These are phyloP conservation scores for Lathamus discolor DNA, from an alignment of 2,113 vertebrate genomes.

Conservation along the genomic window DNA sequence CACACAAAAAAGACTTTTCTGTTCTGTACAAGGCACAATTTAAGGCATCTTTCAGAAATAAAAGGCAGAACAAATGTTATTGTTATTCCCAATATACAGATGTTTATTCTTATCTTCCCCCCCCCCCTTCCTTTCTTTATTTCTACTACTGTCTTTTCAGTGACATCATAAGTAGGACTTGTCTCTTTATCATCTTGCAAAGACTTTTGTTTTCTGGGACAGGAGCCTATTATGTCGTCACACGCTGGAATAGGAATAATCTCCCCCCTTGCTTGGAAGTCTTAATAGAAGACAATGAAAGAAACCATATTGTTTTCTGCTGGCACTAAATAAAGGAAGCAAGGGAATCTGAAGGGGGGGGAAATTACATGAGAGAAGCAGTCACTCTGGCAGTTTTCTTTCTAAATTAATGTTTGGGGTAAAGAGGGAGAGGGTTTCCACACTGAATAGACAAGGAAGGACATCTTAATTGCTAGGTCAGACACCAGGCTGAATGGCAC, in stretches of 20 bases:
- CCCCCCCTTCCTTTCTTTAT: slow-evolving; percentile 48
- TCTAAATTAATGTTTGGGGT: slow-evolving; percentile 50
- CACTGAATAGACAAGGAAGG: slow-evolving; percentile 25
- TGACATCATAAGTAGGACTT: slow-evolving; percentile 79
- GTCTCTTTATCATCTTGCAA: slow-evolving; percentile 62
- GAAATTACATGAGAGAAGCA: slow-evolving; percentile 5
- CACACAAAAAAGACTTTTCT: not conserved
- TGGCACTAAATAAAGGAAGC: slow-evolving; percentile 63
- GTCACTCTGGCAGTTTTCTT: slow-evolving; percentile 37
- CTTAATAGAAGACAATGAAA: slow-evolving; percentile 62
- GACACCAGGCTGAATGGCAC: not conserved
- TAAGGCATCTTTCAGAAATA: slow-evolving; percentile 39
- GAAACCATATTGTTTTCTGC: slow-evolving; percentile 40
- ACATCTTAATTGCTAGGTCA: slow-evolving; percentile 54
- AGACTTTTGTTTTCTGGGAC: slow-evolving; percentile 79
- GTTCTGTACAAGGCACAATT: slow-evolving; percentile 57
- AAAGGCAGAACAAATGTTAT: slow-evolving; percentile 54
- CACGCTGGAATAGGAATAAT: slow-evolving; percentile 63
- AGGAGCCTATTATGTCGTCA: slow-evolving; percentile 82
- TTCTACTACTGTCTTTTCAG: slow-evolving; percentile 65
- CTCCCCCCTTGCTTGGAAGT: slow-evolving; percentile 39
- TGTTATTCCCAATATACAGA: slow-evolving; percentile 71
- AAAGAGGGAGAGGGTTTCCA: slow-evolving; percentile 55
- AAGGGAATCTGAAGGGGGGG: slow-evolving; percentile 38
- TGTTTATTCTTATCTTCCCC: slow-evolving; percentile 43